Base-by-base conservation (phyloP, 2,797 vertebrate genomes). In the Neosilurus mollespiculum region DNA sequence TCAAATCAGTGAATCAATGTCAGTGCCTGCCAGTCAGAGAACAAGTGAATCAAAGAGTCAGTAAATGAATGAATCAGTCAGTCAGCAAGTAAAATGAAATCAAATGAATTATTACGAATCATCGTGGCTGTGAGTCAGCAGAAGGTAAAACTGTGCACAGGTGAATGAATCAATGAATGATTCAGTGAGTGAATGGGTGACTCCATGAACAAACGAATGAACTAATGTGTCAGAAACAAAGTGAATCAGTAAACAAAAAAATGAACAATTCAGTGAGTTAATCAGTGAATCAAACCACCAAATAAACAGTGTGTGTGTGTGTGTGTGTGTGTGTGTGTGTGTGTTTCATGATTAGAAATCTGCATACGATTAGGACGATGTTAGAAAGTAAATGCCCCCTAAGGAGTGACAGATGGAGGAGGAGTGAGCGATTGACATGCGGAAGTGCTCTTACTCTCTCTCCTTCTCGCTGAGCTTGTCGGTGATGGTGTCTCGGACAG, bases 401-500 rank as follows among this genome's bases (percentile, higher is more conserved):
- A 5, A 51, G 11, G n/a, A n/a, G 43, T 49, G 37, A 22, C n/a
- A 53, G 49, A 37, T 9, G 1, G 73, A n/a, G 73, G 72, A 75
- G 54, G 58, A 14, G 56, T 77, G 73, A 43, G 56, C 9, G 56
- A 16, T 78, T 15, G n/a, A 9, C 8, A 14, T 62, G 58, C 37
- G 20, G 30, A 62, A 69, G 15, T 43, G 43, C 12, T 96, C 98
- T 98, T 93, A 99, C 98, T 99, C 98, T 96, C 98, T 88, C 88
- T 99, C 98, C 89, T 98, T 99, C 91, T 99, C 98, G 0, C 94
- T 96, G 87, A 99, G 95, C 89, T 98, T 96, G 94, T 99, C 97
- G 1, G 97, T 99, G 94, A 99, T 99, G 81, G 98, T 98, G 90
- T 99, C 98, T 92, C 97, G 97, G 93, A 99, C 98, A 77, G 96